Conservation (phyloP, 35 echinoderm and acorn worm species). For the Eucidaris tribuloides region DNA sequence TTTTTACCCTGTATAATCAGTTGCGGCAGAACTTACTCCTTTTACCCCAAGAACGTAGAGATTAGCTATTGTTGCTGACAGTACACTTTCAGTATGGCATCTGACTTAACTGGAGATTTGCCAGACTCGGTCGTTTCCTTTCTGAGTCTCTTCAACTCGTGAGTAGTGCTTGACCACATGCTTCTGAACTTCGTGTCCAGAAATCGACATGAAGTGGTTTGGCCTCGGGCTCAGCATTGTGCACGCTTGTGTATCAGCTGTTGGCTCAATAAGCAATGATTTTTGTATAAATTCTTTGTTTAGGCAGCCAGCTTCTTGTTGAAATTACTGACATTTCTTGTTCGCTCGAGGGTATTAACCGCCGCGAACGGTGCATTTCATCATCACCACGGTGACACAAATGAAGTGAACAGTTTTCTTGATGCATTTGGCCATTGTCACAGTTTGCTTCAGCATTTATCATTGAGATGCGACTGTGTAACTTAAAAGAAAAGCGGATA, state of each 20-base stretch:
- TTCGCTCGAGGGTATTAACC: conserved; percentile 24
- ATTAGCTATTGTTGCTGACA: neutral
- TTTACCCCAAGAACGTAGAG: no score
- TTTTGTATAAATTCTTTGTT: conserved; percentile 40
- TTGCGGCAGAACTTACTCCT: neutral
- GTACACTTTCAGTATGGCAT: neutral
- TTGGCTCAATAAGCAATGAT: conserved; percentile 42
- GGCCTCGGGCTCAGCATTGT: conserved; percentile 10
- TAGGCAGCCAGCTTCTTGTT: conserved; percentile 6
- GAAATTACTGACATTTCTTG: conserved; percentile 49
- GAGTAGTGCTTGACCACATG: conserved; percentile 43
- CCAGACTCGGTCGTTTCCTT: conserved; percentile 9
- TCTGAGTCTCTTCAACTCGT: conserved; percentile 23
- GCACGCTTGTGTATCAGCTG: conserved; percentile 14
- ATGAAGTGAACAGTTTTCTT: neutral
- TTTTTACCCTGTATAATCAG: neutral
- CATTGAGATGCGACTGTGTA: conserved; percentile 26
- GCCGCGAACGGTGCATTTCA: neutral
- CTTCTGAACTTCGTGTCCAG: conserved; percentile 45
- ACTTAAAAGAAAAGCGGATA: neutral
- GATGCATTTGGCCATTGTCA: conserved; percentile 39
- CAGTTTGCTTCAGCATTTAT: neutral
- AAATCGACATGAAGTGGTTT: conserved; percentile 37
- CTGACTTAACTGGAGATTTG: neutral
- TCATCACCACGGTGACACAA: neutral